Evolutionary conservation across 2,888 invertebrate genomes (phyloP), one percentile per base, ranked within the genome.

Genomic region (Dimorphilus gyrociliatus): DNA sequence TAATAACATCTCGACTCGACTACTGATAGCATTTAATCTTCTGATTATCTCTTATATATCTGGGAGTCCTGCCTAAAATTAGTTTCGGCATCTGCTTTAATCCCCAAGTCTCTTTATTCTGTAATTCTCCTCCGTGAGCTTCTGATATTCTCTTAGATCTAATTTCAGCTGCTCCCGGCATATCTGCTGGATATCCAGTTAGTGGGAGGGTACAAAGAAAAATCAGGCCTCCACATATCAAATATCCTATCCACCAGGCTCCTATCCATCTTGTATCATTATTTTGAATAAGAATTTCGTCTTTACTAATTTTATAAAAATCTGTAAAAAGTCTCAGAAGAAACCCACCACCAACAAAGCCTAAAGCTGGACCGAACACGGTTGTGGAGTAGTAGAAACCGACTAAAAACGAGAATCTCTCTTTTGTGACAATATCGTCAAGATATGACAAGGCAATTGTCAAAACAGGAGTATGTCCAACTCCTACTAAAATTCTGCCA

Each of bases 241-340:
- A 67, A 69, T 73, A 63, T 73, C 79, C 81, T 36, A 86, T 67
- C 86, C 86, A 88, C 88, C 88, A 88, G 30, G 86, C 86, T 30
- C 86, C 85, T 30, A 86, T 77, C 84, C 85, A 86, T 62, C 78
- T 70, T 3, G 81, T 80, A 65, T 85, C 81, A 18, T 28, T 14
- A n/a, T n/a, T n/a, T n/a, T n/a, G 29, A 29, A 4, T 30, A 14
- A 4, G 12, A 27, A 5, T 25, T 18, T 5, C 19, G 18, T 14
- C 16, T n/a, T 18, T 30, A 14, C 32, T 14, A 25, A 14, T 34
- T 12, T 3, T 27, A 15, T 16, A 32, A 27, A 41, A 41, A 26
- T 43, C 42, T 1, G 38, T 40, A 30, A 29, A 43, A 12, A 43
- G 21, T 14, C 23, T 33, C 23, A 44, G 39, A 4, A 43, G 15